A percentile compares a stretch with the other conserved stretches of the same genome.
These are phyloP conservation scores for Micropoecilia bifurca DNA, from an alignment of 2,797 vertebrate species.

Conservation along the genomic window DNA sequence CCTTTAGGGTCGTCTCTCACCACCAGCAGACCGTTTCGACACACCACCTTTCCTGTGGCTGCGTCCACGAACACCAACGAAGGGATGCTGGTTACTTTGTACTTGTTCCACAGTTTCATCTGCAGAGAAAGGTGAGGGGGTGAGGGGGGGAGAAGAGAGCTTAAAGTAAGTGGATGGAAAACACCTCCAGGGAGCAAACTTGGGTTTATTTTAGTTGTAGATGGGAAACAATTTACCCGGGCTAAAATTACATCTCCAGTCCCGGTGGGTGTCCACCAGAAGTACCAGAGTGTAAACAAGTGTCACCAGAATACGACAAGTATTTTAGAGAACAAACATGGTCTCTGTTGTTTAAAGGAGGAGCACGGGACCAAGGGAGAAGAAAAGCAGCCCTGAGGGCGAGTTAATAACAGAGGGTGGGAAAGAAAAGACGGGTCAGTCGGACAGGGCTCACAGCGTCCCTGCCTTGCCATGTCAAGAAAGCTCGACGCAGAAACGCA, in stretches of 20 bases:
- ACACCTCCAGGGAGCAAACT: neutral
- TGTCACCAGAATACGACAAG: slow-evolving; percentile 8
- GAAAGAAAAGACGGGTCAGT: slow-evolving; percentile 57
- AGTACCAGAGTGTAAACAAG: slow-evolving; percentile 37
- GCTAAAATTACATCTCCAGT: slow-evolving; percentile 8
- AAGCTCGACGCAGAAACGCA: slow-evolving; percentile 9
- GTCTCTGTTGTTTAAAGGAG: slow-evolving; percentile 50
- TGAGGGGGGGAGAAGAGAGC: neutral
- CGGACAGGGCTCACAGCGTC: slow-evolving; percentile 39
- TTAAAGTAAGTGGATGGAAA: slow-evolving; percentile 18
- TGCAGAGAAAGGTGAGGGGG: slow-evolving; percentile 54
- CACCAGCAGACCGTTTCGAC: slow-evolving; percentile 94
- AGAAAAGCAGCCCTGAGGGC: slow-evolving; percentile 50
- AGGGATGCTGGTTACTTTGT: slow-evolving; percentile 97
- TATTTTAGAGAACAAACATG: slow-evolving; percentile 25
- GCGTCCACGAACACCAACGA: slow-evolving; percentile 97
- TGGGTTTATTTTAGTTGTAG: slow-evolving; percentile 8
- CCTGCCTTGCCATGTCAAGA: slow-evolving; percentile 37
- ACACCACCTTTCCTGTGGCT: slow-evolving; percentile 91
- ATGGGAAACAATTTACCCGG: slow-evolving; percentile 13
- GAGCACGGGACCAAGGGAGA: slow-evolving; percentile 31
- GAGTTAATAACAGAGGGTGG: slow-evolving; percentile 50
- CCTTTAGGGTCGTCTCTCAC: slow-evolving; percentile 98
- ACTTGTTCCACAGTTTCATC: slow-evolving; percentile 99
- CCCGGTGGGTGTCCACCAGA: slow-evolving; percentile 13